Evolutionary conservation across 2,113 vertebrate genomes (phyloP), one percentile per base, ranked within the genome.

Genomic region (Istiophorus platypterus): DNA sequence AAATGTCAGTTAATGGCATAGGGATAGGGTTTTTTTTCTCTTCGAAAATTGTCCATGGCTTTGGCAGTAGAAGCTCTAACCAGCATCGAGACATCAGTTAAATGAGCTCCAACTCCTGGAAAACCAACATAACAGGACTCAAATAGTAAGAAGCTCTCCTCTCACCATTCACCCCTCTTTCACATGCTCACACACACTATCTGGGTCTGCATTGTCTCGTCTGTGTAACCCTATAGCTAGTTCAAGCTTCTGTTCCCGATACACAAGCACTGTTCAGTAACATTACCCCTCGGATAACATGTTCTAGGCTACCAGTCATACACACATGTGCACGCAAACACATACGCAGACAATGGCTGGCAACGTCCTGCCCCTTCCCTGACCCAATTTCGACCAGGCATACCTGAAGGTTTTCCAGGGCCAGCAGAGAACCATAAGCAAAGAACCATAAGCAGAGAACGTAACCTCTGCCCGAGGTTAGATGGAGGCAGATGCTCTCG

Each of bases 181-280:
- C 73, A 67, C 86, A 73, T 54, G 45, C 65, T 82, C 76, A 49
- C 76, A 85, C 72, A 85, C 68, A 78, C 58, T 79, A 75, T 86
- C 84, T 77, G 85, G 39, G 65, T 45, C 61, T 58, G 61, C 78
- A 74, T 85, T 92, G 88, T 92, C 74, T 87, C 73, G 51, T 75
- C 74, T 29, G 47, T 11, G 92, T 85, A 93, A 93, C 87, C 24
- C 74, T 90, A 91, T 70, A 69, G 29, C 74, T 6, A 15, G 59
- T 69, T 37, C 61, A 71, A 80, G 80, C 84, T 79, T 70, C 80
- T 88, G 81, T 87, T 72, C 69, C 72, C 57, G 88, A 90, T 56
- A 90, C 85, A 84, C 85, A 86, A 89, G 86, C 76, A 34, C 70
- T 72, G 75, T 63, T 80, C 65, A 14, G 92, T 86, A 92, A 92